Evolutionary conservation across 2,797 vertebrate species (phyloP), one percentile per base, ranked within the genome.

Genomic region (Chelon auratus): DNA sequence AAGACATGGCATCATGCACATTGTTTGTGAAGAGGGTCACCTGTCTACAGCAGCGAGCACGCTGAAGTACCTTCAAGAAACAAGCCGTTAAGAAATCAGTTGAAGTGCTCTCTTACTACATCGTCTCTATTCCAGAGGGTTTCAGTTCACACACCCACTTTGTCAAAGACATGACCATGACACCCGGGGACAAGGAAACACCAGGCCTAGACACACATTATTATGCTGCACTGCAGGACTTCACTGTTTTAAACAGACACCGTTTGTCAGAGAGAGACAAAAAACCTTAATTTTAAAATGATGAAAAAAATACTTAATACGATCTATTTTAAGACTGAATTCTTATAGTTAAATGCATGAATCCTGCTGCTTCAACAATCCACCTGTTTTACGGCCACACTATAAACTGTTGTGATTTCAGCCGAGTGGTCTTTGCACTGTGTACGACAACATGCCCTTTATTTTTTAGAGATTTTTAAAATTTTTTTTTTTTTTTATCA

Each of bases 81-180:
- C 81, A 74, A 83, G 88, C 90, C 93, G 92, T 94, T 93, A 92
- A 88, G 87, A 90, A 91, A 88, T 92, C 87, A 90, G 84, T 69
- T 89, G 85, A 92, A 93, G 89, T 87, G 90, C 87, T 92, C 87
- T 90, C 82, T 78, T 78, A 85, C 88, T 77, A 78, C 69, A 53
- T 78, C 48, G 24, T 87, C 83, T 88, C 81, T 79, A 60, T 73
- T 89, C 89, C 84, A 79, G 64, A 78, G 67, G 77, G 88, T 80
- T 75, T 81, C 75, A 81, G 81, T 79, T 91, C 88, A 80, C 81
- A 84, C 84, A 87, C 62, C 80, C 86, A 87, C 89, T 87, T 81
- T 87, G 91, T 88, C 87, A 91, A 81, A 92, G 86, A 84, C 85
- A 83, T 71, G 86, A 77, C 78, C 86, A 30, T 86, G 89, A 87